A percentile compares a stretch with the other conserved stretches of the same genome.
Conservation (phyloP, 2,888 invertebrate species). For the Hemicrepidius hirtus region DNA sequence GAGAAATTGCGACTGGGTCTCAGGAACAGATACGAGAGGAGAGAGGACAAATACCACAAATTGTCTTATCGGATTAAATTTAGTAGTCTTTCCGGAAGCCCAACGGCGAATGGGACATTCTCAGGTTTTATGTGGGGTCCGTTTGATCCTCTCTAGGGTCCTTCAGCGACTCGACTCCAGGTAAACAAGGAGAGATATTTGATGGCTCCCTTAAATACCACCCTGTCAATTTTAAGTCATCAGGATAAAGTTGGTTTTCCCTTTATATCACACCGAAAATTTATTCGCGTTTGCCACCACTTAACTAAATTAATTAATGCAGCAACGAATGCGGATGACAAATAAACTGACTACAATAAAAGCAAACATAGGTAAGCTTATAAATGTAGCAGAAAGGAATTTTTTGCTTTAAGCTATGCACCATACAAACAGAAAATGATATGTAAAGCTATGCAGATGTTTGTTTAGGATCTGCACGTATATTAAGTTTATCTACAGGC, state of each 20-base stretch:
- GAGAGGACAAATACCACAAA: constrained; percentile 31
- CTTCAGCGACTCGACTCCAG: constrained; percentile 15
- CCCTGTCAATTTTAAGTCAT: constrained; percentile 1
- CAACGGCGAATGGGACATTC: constrained; percentile 24
- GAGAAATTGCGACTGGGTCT: constrained; percentile 27
- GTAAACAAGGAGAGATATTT: constrained; percentile 16
- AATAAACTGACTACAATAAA: background rate
- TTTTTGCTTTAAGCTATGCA: constrained; percentile 4
- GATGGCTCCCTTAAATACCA: constrained; percentile 3
- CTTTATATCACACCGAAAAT: background rate
- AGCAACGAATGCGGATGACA: background rate
- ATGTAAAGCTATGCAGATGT: constrained; percentile 42
- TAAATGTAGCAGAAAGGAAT: background rate
- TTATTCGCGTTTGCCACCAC: too few relatives aligned
- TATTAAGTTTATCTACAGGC: constrained; percentile 34
- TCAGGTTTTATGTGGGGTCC: constrained; percentile 12
- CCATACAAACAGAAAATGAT: constrained; percentile 20
- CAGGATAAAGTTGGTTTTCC: background rate
- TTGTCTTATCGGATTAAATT: constrained; percentile 40
- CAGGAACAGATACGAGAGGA: constrained; percentile 20
- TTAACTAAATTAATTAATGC: too few relatives aligned
- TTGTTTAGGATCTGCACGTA: constrained; percentile 41
- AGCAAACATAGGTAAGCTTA: constrained; percentile 4
- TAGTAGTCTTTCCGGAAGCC: constrained; percentile 31
- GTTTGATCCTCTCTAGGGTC: constrained; percentile 13